phyloP scores from a whole-genome alignment of 2,888 invertebrate genomes.

The Xylota segnis region DNA sequence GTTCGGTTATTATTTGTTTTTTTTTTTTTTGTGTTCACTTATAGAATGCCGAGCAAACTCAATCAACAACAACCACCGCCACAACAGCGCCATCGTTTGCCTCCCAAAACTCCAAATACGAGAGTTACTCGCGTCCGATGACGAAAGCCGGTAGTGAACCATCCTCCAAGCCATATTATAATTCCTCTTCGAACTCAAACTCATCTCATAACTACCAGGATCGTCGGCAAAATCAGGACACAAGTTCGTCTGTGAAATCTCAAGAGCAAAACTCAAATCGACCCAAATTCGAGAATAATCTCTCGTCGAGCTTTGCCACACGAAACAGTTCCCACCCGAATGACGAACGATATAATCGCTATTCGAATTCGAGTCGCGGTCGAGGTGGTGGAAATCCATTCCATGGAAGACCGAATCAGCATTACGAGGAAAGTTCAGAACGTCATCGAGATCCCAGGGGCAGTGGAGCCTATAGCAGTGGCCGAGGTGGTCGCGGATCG shows the following conservation, averaged over 20 bases:
- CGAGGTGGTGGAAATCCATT: constrained; percentile 62
- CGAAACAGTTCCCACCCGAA: constrained; percentile 63
- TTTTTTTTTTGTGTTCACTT: neutral
- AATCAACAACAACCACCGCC: constrained; percentile 57
- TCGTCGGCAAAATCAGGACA: constrained; percentile 66
- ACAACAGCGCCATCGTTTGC: constrained; percentile 48
- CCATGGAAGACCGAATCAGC: constrained; percentile 60
- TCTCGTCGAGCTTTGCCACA: constrained; percentile 83
- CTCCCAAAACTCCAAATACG: constrained; percentile 51
- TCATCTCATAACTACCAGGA: constrained; percentile 53
- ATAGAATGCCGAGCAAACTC: constrained; percentile 60
- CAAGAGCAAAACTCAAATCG: constrained; percentile 71
- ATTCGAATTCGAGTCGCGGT: constrained; percentile 60
- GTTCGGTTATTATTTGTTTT: no score
- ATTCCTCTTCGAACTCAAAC: constrained; percentile 52
- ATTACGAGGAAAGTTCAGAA: constrained; percentile 56
- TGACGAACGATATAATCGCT: constrained; percentile 59
- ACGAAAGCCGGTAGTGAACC: constrained; percentile 72
- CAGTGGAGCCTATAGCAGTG: constrained; percentile 57
- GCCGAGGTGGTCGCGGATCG: constrained; percentile 67
- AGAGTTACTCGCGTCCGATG: constrained; percentile 58
- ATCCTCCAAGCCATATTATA: constrained; percentile 52
- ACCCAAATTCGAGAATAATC: constrained; percentile 83
- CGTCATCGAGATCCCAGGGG: constrained; percentile 58
- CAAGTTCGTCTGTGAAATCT: constrained; percentile 62